Evolutionary conservation across 2,113 vertebrate genomes (phyloP), one percentile per base, ranked within the genome.

Genomic region (Clarias batrachus): DNA sequence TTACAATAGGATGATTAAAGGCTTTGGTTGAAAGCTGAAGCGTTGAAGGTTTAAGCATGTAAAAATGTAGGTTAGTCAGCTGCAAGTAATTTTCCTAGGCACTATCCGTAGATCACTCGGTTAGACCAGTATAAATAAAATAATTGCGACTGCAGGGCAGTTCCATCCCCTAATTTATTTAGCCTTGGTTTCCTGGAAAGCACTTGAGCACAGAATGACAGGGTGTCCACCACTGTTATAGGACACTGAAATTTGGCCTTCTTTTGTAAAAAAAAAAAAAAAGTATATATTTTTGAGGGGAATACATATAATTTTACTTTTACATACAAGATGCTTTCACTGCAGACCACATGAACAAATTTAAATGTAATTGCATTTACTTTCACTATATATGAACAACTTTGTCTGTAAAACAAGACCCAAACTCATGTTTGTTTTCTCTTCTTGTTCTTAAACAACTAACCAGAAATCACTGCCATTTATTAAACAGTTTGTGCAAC

Each of bases 141-240:
- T 81, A 65, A 87, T 86, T 90, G 82, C 85, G 92, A 95, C 95
- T 96, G 95, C 95, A 91, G 95, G 93, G 92, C 95, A 95, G 95
- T 94, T 94, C 90, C 86, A 85, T 57, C 82, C 60, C 89, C 91
- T 94, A 91, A 94, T 95, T 95, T 95, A 95, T 95, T 94, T 89
- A 91, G 85, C 83, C 86, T 90, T 52, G 66, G 62, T 85, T 83
- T 87, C 81, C 84, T 87, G 88, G 81, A 85, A 84, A 77, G 80
- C 87, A 89, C 89, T 85, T 87, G 85, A 89, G 83, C 54, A 79
- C 12, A 83, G 62, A 86, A 73, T 63, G 84, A 84, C 84, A 82
- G 68, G 27, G 81, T 86, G 66, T 80, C 79, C 52, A 70, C 7
- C 37, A 84, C 60, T 84, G 52, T 17, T 84, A 68, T 57, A 57